Percentiles rank a stretch among this genome's conserved stretches.
Conservation (phyloP, 2,113 vertebrate species). For the Carassius carassius region DNA sequence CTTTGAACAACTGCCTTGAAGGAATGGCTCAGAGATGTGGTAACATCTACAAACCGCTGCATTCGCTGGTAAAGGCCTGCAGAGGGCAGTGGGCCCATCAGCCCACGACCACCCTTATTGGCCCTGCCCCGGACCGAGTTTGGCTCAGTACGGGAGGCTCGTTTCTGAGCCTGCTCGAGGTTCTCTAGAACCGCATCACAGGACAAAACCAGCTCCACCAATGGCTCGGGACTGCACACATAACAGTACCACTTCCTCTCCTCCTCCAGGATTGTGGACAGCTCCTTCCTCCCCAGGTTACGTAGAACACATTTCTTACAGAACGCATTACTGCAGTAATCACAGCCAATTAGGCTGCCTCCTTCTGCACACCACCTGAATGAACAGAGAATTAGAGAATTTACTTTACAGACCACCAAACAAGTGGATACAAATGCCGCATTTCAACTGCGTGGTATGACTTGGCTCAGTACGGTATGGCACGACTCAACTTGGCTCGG, state of each 20-base stretch:
- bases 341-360: constrained; percentile 96
- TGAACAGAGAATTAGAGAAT: constrained; percentile 22
- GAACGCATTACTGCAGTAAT: constrained; percentile 98
- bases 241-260: constrained; percentile 98
- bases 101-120: constrained; percentile 20
- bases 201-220: constrained; percentile 88
- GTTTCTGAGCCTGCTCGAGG: constrained; percentile 74
- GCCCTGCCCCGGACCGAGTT: constrained; percentile 28
- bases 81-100: constrained; percentile 9
- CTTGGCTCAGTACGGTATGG: too few relatives aligned
- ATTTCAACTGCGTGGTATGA: too few relatives aligned
- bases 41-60: constrained; percentile 57
- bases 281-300: constrained; percentile 92
- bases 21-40: constrained; percentile 52
- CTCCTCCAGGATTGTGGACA: constrained; percentile 90
- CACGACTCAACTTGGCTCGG: too few relatives aligned
- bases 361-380: constrained; percentile 98
- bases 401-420: not conserved
- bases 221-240: constrained; percentile 91
- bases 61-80: constrained; percentile 47
- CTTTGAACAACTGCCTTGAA: constrained; percentile 51
- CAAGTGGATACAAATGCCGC: too few relatives aligned
- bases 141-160: not conserved
- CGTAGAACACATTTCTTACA: constrained; percentile 98
- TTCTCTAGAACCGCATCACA: constrained; percentile 93